Evolutionary conservation across 2,797 vertebrate species (phyloP), one percentile per base, ranked within the genome.

Genomic region (Malacoraja senta): DNA sequence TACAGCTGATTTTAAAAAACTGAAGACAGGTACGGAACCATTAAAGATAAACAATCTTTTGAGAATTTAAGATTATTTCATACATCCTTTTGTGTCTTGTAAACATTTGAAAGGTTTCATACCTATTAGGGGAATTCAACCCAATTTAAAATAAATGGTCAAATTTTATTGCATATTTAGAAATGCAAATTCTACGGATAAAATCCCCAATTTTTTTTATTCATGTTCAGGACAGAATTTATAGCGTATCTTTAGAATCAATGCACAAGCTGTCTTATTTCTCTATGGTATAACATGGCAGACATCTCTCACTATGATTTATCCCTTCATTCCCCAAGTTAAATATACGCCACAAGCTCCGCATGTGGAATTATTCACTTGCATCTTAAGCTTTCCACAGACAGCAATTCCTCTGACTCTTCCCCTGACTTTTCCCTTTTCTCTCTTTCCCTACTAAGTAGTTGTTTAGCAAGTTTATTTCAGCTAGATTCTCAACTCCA

Each of bases 1-100:
- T 53, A 92, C 90, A 92, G 90, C 90, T 92, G 90, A 92, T 92
- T 92, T 92, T 92, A 92, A 76, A 92, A 92, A 92, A 92, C 90
- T 92, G 90, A 74, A n/a, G 72, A 92, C 90, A 92, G 90, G 90
- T 92, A 92, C 76, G 90, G 90, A 76, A 58, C 68, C 90, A 92
- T 65, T 76, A 92, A 92, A 74, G 35, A 76, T 76, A 72, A 15
- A 68, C 86, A 21, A 35, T 53, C 3, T 44, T 72, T n/a, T 17
- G 4, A 58, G 61, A 88, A 32, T 76, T 92, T 76, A 76, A 92
- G 90, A 92, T 29, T 74, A 74, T 32, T 91, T 91, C 44, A 29
- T 38, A 53, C n/a, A 68, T 88, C n/a, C 68, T 68, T 88, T 88
- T 68, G 63, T 88, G 84, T 68, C 84, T 68, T 88, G 84, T 88